A percentile compares a stretch with the other conserved stretches of the same genome.
Evolutionary conservation across 2,797 vertebrate genomes (phyloP).

Genomic region (Danio kyathit): DNA sequence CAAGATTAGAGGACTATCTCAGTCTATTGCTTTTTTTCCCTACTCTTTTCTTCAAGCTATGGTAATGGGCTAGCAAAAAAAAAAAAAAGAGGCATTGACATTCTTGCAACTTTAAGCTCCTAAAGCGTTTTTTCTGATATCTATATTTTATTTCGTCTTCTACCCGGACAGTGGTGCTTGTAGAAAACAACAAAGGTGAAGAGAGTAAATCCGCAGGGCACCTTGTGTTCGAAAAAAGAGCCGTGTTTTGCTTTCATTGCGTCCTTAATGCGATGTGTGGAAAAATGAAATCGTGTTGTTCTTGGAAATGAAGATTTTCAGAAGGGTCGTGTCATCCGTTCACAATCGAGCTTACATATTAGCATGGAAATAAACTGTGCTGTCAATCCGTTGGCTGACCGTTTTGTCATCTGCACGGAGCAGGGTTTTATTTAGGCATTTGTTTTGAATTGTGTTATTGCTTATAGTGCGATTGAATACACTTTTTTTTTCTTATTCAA

Average conservation of each 20-base stretch:
- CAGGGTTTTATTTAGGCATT: not conserved
- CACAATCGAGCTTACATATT: slow-evolving; percentile 5
- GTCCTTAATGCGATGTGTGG: slow-evolving; percentile 16
- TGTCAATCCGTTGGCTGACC: not conserved
- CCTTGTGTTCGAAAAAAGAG: slow-evolving; percentile 47
- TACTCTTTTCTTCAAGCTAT: slow-evolving; percentile 14
- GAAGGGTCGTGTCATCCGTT: slow-evolving; percentile 11
- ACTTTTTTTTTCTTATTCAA: not conserved
- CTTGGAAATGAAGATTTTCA: slow-evolving; percentile 15
- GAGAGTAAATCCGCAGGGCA: slow-evolving; percentile 42
- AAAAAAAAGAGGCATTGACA: slow-evolving; percentile 30
- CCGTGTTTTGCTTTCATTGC: not conserved
- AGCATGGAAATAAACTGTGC: slow-evolving; percentile 19
- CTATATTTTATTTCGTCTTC: slow-evolving; percentile 35
- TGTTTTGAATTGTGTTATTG: not conserved
- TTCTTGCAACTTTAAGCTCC: slow-evolving; percentile 46
- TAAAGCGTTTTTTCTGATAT: slow-evolving; percentile 29
- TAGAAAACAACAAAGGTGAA: slow-evolving; percentile 64
- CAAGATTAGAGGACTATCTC: slow-evolving; percentile 52
- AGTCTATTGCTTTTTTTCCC: slow-evolving; percentile 31
- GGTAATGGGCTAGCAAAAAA: slow-evolving; percentile 64
- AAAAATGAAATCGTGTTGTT: slow-evolving; percentile 2
- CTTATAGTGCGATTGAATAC: not conserved
- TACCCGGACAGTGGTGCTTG: slow-evolving; percentile 42
- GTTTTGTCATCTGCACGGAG: not conserved